Base-by-base conservation (phyloP, 2,888 invertebrate species). In the Adelphocoris suturalis region DNA sequence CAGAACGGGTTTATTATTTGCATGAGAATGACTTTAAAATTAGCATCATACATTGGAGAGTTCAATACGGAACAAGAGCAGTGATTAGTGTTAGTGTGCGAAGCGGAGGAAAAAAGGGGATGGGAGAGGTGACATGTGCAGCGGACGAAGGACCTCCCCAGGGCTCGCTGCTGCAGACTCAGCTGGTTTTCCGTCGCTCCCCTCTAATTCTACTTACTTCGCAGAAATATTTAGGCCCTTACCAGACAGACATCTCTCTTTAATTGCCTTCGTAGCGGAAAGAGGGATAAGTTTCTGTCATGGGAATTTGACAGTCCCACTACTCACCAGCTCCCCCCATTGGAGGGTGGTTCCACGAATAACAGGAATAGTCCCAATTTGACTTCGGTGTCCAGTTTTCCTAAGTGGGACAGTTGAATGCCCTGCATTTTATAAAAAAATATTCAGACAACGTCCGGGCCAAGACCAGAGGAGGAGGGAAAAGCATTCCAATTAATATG, bases 21-120 rank as follows among this genome's bases (percentile, higher is more conserved):
- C 91, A 91, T 91, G 89, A 90, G 90, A 91, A 91, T 91, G 89
- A 91, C 91, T 89, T 91, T 86, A 86, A 90, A 91, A 91, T 91
- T 91, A 91, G 90, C 89, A 80, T 86, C 90, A 86, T 89, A 86
- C 82, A 88, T 48, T 46, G 48, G 55, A 23, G 28, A 52, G 28
- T 13, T 23, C 37, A 46, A 89, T 28, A 75, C 27, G 57, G 89
- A 27, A 81, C 78, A 78, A 89, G 81, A 89, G 89, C 89, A 81
- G 89, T 89, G 89, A 89, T 89, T 89, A 89, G 89, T 78, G 61
- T 61, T 61, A 19, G 19, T 19, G 57, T 57, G 57, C 46, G n/a
- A 46, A 23, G 68, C 4, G 87, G 90, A 57, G 19, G 23, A 28
- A 28, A 57, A 76, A 81, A 75, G 78, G 75, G 90, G 90, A n/a